Base-by-base conservation (phyloP, 2,888 invertebrate genomes). In the Petrophora chlorosata region DNA sequence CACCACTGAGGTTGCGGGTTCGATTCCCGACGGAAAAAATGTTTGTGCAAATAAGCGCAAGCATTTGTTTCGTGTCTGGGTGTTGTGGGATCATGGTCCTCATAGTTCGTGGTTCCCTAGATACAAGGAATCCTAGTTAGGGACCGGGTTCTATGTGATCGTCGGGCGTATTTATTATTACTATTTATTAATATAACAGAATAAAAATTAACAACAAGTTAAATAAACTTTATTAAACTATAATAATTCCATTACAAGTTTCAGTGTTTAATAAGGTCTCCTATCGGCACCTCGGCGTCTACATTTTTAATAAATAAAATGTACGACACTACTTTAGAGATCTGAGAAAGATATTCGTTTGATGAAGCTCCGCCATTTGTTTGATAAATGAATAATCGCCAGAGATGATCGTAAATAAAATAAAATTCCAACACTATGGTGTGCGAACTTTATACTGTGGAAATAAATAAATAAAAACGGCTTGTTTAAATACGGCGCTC, bases 331-430 rank as follows among this genome's bases (percentile, higher is more conserved):
- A 57, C 59, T 58, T 56, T 59, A 57, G 58, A 73, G 73, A 76
- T 77, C 63, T 43, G 53, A n/a, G n/a, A 66, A 60, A 79, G 74
- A 79, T 78, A 79, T 71, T 72, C 65, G 63, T 76, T 77, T 84
- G 81, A 82, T 79, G 80, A 77, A 81, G 80, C 70, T 73, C 62
- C 67, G 70, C 79, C 68, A 81, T 84, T 83, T 78, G 73, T 78
- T 79, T 81, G 76, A 79, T 77, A 75, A 76, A 84, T 82, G 76
- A 83, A 72, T 76, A 79, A 79, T 80, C 69, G 65, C 66, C 45
- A 49, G 47, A 60, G 63, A 67, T 66, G 69, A 77, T 66, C 61
- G 63, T 53, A 56, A 72, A 70, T 63, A 73, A 71, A 75, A 63
- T 48, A 65, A 73, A 65, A 66, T 30, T 53, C 47, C 65, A 67